Base-by-base conservation (phyloP, 2,888 invertebrate species). In the Drosophila subsilvestris region DNA sequence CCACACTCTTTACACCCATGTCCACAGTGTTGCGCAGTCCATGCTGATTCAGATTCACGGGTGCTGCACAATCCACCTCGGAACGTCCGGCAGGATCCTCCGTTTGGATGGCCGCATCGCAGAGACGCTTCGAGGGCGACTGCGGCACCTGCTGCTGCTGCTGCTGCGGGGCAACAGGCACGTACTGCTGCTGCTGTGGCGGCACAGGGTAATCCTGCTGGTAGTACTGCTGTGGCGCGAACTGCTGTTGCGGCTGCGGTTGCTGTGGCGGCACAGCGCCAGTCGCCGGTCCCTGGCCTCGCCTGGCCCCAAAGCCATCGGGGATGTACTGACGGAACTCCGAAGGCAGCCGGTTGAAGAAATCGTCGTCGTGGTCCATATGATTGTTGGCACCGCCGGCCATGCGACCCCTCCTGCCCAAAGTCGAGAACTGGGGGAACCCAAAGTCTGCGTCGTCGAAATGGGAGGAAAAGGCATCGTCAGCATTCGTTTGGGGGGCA, bases 11-110 rank as follows among this genome's bases (percentile, higher is more conserved):
- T 77, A 96, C 95, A 55, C 96, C 96, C 89, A 96, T 94, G 90
- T 96, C 96, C 70, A 96, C 95, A 22, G 96, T 96, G 89, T 96
- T 96, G 76, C 96, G 94, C 68, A 95, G 90, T 5, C 95, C 95
- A 93, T 95, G 94, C 80, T 95, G 95, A 54, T 94, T 94, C 12
- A 95, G 86, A 79, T 86, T 80, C 14, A 76, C 76, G n/a, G 77
- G 53, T 20, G 80, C 77, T 7, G 78, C 78, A 45, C 85, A 80
- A 58, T 91, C 91, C 3, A 91, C 90, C 65, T 90, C 87, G 20
- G 83, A 84, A 43, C 76, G 84, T 0, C 84, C 86, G 4, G 56
- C 66, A 3, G 85, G 88, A 63, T 91, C 91, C 65, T 92, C 92
- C 32, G 92, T 92, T 84, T 92, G 92, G 66, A 92, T 92, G 49